Evolutionary conservation across 37 sponge, comb jelly and placozoan species (phyloP), one percentile per base, ranked within the genome.

Genomic region (Beroe ovata): DNA sequence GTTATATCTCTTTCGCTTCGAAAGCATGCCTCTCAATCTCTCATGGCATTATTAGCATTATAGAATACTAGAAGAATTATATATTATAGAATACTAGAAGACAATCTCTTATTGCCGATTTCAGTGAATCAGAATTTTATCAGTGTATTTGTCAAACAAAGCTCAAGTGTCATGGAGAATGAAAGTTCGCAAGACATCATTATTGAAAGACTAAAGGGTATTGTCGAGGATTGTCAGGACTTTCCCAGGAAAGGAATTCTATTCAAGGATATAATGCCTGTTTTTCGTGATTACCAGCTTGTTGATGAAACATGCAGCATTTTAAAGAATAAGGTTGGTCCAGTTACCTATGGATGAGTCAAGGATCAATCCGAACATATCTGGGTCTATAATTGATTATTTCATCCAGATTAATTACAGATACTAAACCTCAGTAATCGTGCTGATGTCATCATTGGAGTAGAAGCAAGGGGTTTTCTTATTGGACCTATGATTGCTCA

Each of bases 251-350:
- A 39, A 39, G 84, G 54, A 40, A 77, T 77, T 19, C 28, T 77
- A 19, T 77, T 77, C 54, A 77, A 77, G n/a, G 84, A 77, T 23
- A 77, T 77, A 26, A 77, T 77, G 84, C 84, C 84, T 11, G 11
- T 77, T 16, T 77, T 77, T 23, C 35, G 33, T 1, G 47, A 77
- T 42, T 54, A 30, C 8, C 28, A 77, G 1, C 38, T 77, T n/a
- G 84, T 77, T 8, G 4, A 23, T 20, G 47, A 77, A 8, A 77
- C 84, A 33, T 77, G 84, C 54, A 19, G 14, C 39, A 4, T 47
- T 16, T 11, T 47, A 11, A 47, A 47, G 11, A 11, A 47, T 47
- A 47, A 47, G 54, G 54, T 47, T 16, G n/a, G n/a, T n/a, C n/a
- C n/a, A n/a, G n/a, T n/a, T n/a, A n/a, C n/a, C n/a, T n/a, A n/a